Base-by-base conservation (phyloP, 2,113 vertebrate genomes). In the Notiomystis cincta region DNA sequence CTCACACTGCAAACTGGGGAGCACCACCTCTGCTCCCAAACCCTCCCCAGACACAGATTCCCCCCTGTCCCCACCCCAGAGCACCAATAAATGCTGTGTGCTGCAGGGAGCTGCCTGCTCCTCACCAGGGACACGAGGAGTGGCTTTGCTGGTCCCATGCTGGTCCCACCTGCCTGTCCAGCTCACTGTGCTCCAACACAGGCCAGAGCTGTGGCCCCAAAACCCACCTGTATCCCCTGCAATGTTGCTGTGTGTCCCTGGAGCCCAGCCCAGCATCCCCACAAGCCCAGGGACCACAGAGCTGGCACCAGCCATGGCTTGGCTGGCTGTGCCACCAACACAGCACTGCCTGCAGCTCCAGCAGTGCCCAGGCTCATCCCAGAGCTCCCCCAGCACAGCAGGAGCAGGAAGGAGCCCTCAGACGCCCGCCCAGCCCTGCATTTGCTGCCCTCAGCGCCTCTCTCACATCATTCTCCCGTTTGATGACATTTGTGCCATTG, bases 211-310 rank as follows among this genome's bases (percentile, higher is more conserved):
- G 27, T 11, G 47, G 47, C n/a, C n/a, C n/a, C n/a, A n/a, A n/a
- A n/a, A n/a, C n/a, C n/a, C n/a, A n/a, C n/a, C 0, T 11, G 23
- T 3, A 23, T 5, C 11, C 4, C 53, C 67, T 48, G 67, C 2
- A 2, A 3, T 4, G 27, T 3, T 28, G 11, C 2, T 27, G 31
- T 6, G 33, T 16, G 35, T 11, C 69, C 22, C 35, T 14, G 48
- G 54, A 16, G 11, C 51, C 51, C 31, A 11, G 5, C 38, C 18
- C 1, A 82, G 78, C n/a, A 15, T 17, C 40, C 38, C 72, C 82
- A 33, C 30, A 33, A 1, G 5, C 13, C 47, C 60, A 7, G 23
- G 50, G 38, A 15, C 15, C 47, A 0, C 53, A 5, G 38, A 45
- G 67, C 53, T 14, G 23, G 37, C 44, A 6, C 21, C 71, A 13